Conservation (phyloP, 2,888 invertebrate genomes). For the Napeogenes inachia region DNA sequence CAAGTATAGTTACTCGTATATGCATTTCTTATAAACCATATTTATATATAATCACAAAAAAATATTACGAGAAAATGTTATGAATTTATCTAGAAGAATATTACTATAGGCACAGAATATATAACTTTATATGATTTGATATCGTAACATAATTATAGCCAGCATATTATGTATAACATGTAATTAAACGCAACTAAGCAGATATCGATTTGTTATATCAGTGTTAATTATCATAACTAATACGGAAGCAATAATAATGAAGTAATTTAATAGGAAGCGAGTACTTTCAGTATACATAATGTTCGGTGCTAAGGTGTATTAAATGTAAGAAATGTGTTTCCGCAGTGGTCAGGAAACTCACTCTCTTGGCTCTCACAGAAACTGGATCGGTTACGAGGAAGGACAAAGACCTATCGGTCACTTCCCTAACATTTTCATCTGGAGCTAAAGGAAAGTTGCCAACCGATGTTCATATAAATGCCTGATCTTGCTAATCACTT, state of each 20-base stretch:
- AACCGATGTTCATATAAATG: conserved; percentile 65
- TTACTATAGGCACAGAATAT: no score
- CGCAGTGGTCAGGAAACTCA: conserved; percentile 46
- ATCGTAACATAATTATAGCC: no score
- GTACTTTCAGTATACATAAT: conserved; percentile 1
- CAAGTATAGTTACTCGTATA: no score
- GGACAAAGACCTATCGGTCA: conserved; percentile 75
- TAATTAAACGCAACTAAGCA: background rate
- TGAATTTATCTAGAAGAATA: no score
- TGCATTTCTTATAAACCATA: no score
- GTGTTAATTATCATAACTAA: conserved; percentile 5
- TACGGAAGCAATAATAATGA: background rate
- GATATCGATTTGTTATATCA: background rate
- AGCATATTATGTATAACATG: no score
- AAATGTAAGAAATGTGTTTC: conserved; percentile 38
- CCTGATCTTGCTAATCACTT: conserved; percentile 67
- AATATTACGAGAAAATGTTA: no score
- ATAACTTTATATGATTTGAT: no score
- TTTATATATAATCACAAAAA: no score
- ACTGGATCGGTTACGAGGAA: conserved; percentile 63
- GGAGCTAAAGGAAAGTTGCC: conserved; percentile 68
- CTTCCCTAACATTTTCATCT: conserved; percentile 58
- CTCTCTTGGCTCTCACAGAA: conserved; percentile 38
- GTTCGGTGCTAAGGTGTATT: conserved; percentile 16
- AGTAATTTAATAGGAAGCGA: background rate